phyloP scores from a whole-genome alignment of 2,888 invertebrate genomes.

The Spilarctia lutea region DNA sequence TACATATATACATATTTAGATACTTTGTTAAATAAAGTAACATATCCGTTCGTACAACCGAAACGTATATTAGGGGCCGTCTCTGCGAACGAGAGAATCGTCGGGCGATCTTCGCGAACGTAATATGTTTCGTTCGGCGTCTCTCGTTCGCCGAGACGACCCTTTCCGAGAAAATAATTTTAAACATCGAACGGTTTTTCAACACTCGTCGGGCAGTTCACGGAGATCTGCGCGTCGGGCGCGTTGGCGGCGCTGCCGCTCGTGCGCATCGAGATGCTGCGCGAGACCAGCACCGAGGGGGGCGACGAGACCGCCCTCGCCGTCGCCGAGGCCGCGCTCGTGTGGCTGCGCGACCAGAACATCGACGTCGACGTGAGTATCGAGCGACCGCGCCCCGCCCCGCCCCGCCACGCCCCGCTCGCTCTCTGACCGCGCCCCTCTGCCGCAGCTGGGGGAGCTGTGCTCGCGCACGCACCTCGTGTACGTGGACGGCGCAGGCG shows the following conservation, averaged over 20 bases:
- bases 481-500: constrained; percentile 91
- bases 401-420: background rate
- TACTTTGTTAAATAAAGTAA: too few relatives aligned
- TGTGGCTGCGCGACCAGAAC: constrained; percentile 85
- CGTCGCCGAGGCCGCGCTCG: constrained; percentile 88
- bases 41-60: too few relatives aligned
- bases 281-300: constrained; percentile 90
- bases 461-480: constrained; percentile 91
- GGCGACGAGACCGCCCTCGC: constrained; percentile 85
- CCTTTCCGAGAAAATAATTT: too few relatives aligned
- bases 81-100: too few relatives aligned
- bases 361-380: constrained; percentile 42
- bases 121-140: too few relatives aligned
- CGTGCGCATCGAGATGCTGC: constrained; percentile 91
- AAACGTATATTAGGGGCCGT: too few relatives aligned
- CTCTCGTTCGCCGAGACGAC: too few relatives aligned
- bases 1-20: too few relatives aligned
- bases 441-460: constrained; percentile 67
- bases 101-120: too few relatives aligned
- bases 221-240: constrained; percentile 88
- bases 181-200: background rate
- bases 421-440: background rate
- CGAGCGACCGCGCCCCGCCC: background rate
- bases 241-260: constrained; percentile 89
- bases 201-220: constrained; percentile 83